Evolutionary conservation across 1,140 invertebrate species (phyloP).

Genomic region (Diabrotica undecimpunctata): DNA sequence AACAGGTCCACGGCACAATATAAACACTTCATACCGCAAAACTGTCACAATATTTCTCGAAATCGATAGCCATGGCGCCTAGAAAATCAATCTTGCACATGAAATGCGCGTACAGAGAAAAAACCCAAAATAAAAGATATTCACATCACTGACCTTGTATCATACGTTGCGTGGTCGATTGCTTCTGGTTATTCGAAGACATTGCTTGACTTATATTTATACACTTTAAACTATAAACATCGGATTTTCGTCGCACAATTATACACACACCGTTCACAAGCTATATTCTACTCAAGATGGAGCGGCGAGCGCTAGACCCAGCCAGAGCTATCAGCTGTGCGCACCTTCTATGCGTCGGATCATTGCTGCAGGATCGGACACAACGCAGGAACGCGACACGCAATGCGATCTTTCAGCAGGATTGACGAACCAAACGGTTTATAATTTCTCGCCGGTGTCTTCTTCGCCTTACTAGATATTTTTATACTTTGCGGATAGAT

Average conservation of each 20-base stretch:
- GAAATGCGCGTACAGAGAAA: slow-evolving; percentile 40
- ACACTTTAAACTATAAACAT: slow-evolving; percentile 50
- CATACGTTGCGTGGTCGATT: slow-evolving; percentile 49
- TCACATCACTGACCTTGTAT: slow-evolving; percentile 47
- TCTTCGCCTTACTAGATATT: too few species aligned
- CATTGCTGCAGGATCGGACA: slow-evolving; percentile 30
- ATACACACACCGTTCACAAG: slow-evolving; percentile 47
- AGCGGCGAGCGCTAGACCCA: slow-evolving; percentile 47
- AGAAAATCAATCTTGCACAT: slow-evolving; percentile 48
- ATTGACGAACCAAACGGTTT: background rate
- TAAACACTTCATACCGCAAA: slow-evolving; percentile 22
- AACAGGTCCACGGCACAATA: slow-evolving; percentile 13
- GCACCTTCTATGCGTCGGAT: slow-evolving; percentile 41
- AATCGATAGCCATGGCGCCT: slow-evolving; percentile 52
- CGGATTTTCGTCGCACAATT: slow-evolving; percentile 46
- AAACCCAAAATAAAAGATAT: slow-evolving; percentile 15
- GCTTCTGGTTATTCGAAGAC: slow-evolving; percentile 50
- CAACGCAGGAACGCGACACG: background rate
- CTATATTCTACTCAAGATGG: slow-evolving; percentile 51
- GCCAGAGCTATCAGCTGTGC: slow-evolving; percentile 45
- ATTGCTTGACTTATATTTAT: slow-evolving; percentile 46
- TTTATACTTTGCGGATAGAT: too few species aligned
- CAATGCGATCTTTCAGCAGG: slow-evolving; percentile 6
- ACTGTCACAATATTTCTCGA: slow-evolving; percentile 35
- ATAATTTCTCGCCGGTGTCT: too few species aligned